A percentile compares a stretch with the other conserved stretches of the same genome.
Evolutionary conservation across 1,140 invertebrate genomes (phyloP).

Genomic region (Panagrolaimus sp.): DNA sequence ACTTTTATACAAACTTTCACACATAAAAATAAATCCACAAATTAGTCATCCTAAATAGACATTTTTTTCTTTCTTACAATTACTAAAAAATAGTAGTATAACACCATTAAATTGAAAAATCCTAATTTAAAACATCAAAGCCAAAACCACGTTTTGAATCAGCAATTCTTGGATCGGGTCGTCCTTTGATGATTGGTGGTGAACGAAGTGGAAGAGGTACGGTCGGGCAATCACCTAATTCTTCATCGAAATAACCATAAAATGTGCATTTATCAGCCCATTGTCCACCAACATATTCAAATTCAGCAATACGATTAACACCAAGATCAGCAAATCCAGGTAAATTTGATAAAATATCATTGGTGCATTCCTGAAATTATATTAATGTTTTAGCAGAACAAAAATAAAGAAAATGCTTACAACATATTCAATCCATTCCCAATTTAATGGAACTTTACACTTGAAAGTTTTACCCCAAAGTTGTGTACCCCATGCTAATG

Average conservation of each 20-base stretch:
- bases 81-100: no score
- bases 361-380: slow-evolving; percentile 59
- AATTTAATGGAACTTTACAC: slow-evolving; percentile 39
- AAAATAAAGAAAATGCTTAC: slow-evolving; percentile 37
- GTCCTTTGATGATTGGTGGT: slow-evolving; percentile 35
- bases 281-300: slow-evolving; percentile 57
- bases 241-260: slow-evolving; percentile 38
- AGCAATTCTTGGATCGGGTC: slow-evolving; percentile 1
- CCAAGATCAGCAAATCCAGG: slow-evolving; percentile 62
- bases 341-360: slow-evolving; percentile 58
- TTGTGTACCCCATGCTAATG: slow-evolving; percentile 22
- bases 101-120: no score
- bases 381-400: slow-evolving; percentile 12
- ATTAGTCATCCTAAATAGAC: no score
- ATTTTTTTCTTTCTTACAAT: no score
- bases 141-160: not conserved
- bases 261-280: slow-evolving; percentile 37
- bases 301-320: slow-evolving; percentile 56
- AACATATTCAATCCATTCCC: slow-evolving; percentile 58
- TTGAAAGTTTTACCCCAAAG: slow-evolving; percentile 39
- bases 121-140: slow-evolving; percentile 1
- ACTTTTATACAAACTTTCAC: no score
- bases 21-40: no score
- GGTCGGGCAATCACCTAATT: slow-evolving; percentile 37
- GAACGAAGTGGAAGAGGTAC: slow-evolving; percentile 47